Evolutionary conservation across 2,888 invertebrate genomes (phyloP).

Genomic region (Phaonia tiefii): DNA sequence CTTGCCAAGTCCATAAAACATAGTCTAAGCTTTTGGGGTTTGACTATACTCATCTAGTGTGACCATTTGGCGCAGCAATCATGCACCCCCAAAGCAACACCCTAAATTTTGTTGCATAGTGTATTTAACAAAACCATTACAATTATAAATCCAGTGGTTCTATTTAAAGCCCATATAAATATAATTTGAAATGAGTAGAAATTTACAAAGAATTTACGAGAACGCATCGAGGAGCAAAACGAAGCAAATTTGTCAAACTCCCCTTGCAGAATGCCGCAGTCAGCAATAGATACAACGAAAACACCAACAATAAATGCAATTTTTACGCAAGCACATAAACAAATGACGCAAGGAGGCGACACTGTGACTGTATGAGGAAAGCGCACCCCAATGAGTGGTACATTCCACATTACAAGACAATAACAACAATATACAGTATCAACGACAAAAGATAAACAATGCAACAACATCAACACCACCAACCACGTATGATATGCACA

Average conservation of each 20-base stretch:
- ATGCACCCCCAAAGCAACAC: too few relatives aligned
- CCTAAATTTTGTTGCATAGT: too few relatives aligned
- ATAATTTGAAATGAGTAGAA: conserved; percentile 14
- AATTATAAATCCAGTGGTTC: too few relatives aligned
- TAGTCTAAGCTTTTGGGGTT: too few relatives aligned
- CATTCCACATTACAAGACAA: conserved; percentile 52
- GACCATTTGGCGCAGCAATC: too few relatives aligned
- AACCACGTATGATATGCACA: conserved; percentile 57
- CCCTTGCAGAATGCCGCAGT: neutral
- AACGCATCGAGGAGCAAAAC: neutral
- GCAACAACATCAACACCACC: conserved; percentile 55
- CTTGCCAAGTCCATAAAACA: too few relatives aligned
- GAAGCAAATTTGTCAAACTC: conserved; percentile 29
- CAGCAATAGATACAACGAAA: neutral
- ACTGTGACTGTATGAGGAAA: neutral
- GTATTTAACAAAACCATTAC: too few relatives aligned
- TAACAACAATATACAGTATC: conserved; percentile 36
- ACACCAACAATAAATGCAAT: conserved; percentile 21
- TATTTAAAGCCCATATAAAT: conserved; percentile 9
- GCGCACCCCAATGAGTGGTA: conserved; percentile 35
- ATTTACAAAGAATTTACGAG: conserved; percentile 12
- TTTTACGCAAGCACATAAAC: neutral
- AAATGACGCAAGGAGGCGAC: too few relatives aligned
- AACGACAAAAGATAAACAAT: conserved; percentile 52
- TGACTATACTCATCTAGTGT: too few relatives aligned